phyloP scores from a whole-genome alignment of 2,797 vertebrate genomes.

The Phrynocephalus forsythii region DNA sequence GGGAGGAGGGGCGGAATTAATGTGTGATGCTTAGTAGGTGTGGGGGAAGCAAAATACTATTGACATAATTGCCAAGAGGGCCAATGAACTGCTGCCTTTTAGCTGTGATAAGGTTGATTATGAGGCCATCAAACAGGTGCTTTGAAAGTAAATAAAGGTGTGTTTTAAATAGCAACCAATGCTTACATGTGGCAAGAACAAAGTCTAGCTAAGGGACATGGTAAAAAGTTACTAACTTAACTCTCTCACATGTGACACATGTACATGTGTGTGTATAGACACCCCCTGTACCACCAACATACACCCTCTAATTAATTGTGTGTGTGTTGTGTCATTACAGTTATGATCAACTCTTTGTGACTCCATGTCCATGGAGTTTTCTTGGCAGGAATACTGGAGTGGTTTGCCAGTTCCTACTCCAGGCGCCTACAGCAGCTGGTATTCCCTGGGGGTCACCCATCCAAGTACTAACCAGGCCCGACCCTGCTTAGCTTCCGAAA shows the following conservation, averaged over 20 bases:
- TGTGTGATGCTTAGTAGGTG: slow-evolving; percentile 6
- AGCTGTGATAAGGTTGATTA: slow-evolving; percentile 11
- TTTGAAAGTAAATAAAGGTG: slow-evolving; percentile 46
- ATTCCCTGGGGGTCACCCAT: too few relatives aligned
- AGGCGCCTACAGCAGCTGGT: too few relatives aligned
- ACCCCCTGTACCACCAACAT: too few relatives aligned
- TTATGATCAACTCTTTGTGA: too few relatives aligned
- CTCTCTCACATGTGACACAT: neutral
- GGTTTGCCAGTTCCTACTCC: too few relatives aligned
- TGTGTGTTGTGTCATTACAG: too few relatives aligned
- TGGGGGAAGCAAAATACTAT: neutral
- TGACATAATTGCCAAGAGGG: slow-evolving; percentile 29
- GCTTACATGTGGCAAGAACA: slow-evolving; percentile 11
- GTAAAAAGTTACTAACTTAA: neutral
- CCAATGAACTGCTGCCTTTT: slow-evolving; percentile 11
- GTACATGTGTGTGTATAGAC: neutral
- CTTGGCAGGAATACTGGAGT: too few relatives aligned
- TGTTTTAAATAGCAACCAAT: neutral
- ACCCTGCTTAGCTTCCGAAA: too few relatives aligned
- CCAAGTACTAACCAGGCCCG: too few relatives aligned
- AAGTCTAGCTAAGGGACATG: slow-evolving; percentile 22
- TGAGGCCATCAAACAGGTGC: neutral
- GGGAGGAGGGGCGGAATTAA: slow-evolving; percentile 16
- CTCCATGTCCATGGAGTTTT: too few relatives aligned
- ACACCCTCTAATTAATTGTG: neutral